Base-by-base conservation (phyloP, 2,113 vertebrate species). In the Pachycephala philippinensis region DNA sequence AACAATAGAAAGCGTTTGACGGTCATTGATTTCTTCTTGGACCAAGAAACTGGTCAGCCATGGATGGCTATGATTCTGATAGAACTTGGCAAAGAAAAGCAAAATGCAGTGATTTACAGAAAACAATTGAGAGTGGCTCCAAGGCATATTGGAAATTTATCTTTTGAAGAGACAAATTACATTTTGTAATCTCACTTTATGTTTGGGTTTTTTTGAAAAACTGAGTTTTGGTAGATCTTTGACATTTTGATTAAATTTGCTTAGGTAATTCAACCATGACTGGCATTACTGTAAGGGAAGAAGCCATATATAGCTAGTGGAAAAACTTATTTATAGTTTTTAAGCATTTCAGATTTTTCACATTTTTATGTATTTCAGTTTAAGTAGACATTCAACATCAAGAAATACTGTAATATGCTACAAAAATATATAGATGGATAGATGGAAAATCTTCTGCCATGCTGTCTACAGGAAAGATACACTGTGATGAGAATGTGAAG, bases 21-120 rank as follows among this genome's bases (percentile, higher is more conserved):
- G 68, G 56, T 66, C 71, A 95, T 30, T 45, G 65, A 94, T 95
- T 96, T 88, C 50, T 91, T 93, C 52, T 80, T 85, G 75, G 90
- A 83, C 33, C 2, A 6, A 85, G 56, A 77, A 77, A 80, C 60
- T 42, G 47, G 64, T 63, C 18, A 28, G 64, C 49, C 49, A 12
- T 42, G 40, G 39, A 30, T 27, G 31, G 47, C 71, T 59, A 10
- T 31, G 47, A 68, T 28, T 87, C 49, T 70, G 30, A 53, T 37
- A 89, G 40, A 53, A 76, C 65, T 88, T 91, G 90, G 75, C 82
- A 96, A 84, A 90, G 78, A 65, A 89, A 85, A 76, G 64, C 37
- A 87, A 76, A 91, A 44, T 26, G 35, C 22, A 80, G 47, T 52
- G 63, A 94, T 70, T 94, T 94, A 93, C 71, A 80, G 87, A 80